Evolutionary conservation across 2,888 invertebrate species (phyloP).

Genomic region (Parnassius apollo): DNA sequence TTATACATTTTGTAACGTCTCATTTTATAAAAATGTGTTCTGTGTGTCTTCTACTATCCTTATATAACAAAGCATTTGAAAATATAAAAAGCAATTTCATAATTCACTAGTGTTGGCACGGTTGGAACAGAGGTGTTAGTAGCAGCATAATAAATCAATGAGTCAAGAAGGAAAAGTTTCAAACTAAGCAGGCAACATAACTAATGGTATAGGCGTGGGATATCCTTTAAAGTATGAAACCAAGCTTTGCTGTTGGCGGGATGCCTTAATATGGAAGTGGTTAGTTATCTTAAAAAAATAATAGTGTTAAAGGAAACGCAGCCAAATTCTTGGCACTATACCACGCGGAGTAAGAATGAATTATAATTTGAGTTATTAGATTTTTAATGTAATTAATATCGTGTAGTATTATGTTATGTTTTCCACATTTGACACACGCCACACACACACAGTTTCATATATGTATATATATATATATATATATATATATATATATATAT

Average conservation of each 20-base stretch:
- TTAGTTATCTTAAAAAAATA: neutral
- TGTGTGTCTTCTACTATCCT: neutral
- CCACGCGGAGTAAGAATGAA: too few species aligned
- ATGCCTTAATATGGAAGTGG: constrained; percentile 10
- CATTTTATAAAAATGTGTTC: too few species aligned
- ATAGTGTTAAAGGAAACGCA: neutral
- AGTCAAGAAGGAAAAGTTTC: constrained; percentile 20
- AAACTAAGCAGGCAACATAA: constrained; percentile 21
- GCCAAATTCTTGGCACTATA: too few species aligned
- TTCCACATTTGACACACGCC: too few species aligned
- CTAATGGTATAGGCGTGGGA: constrained; percentile 10
- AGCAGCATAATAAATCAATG: constrained; percentile 14
- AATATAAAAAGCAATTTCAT: constrained; percentile 3
- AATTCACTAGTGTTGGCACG: neutral
- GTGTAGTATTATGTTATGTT: too few species aligned
- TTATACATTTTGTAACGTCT: too few species aligned
- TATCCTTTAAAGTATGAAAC: constrained; percentile 20
- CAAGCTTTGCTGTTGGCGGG: constrained; percentile 8
- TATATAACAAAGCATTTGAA: neutral
- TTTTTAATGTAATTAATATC: too few species aligned
- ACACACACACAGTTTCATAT: too few species aligned
- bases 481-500: too few species aligned
- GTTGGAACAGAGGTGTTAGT: constrained; percentile 9
- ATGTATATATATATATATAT: too few species aligned
- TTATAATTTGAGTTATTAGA: too few species aligned